phyloP scores from a whole-genome alignment of 2,888 invertebrate genomes.

The Noctua janthina region DNA sequence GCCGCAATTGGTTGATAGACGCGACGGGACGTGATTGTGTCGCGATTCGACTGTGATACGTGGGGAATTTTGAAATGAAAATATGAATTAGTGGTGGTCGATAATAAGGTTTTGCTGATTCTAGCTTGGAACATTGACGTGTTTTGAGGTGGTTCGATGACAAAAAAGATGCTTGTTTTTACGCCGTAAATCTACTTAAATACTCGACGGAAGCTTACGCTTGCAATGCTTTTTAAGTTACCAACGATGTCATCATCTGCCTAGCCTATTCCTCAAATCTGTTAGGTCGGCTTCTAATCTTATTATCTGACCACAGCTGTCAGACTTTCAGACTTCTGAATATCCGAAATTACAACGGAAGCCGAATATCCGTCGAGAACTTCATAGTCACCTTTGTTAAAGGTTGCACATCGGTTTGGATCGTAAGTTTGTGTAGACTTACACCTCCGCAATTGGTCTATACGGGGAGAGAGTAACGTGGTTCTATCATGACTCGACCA shows the following conservation, averaged over 20 bases:
- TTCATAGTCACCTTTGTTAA: constrained; percentile 36
- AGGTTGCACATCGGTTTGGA: constrained; percentile 36
- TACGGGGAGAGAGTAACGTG: not conserved
- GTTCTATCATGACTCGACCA: not conserved
- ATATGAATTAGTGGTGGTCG: not conserved
- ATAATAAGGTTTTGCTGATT: not conserved
- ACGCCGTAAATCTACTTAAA: not conserved
- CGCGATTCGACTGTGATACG: not conserved
- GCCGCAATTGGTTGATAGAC: constrained; percentile 8
- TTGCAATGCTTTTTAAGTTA: not conserved
- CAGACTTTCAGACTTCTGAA: not conserved
- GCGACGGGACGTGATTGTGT: not conserved
- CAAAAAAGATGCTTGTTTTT: too few relatives aligned
- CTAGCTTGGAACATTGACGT: not conserved
- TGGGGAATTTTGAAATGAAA: not conserved
- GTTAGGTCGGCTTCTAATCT: not conserved
- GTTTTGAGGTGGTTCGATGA: not conserved
- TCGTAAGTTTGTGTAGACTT: constrained; percentile 23
- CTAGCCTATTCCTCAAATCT: too few relatives aligned
- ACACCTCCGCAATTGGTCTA: not conserved
- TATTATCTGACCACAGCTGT: not conserved
- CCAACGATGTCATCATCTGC: not conserved
- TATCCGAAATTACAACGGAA: not conserved
- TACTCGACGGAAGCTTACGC: not conserved
- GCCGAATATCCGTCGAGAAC: not conserved